Base-by-base conservation (phyloP, 2,888 invertebrate species). In the Standfussiana lucernea region DNA sequence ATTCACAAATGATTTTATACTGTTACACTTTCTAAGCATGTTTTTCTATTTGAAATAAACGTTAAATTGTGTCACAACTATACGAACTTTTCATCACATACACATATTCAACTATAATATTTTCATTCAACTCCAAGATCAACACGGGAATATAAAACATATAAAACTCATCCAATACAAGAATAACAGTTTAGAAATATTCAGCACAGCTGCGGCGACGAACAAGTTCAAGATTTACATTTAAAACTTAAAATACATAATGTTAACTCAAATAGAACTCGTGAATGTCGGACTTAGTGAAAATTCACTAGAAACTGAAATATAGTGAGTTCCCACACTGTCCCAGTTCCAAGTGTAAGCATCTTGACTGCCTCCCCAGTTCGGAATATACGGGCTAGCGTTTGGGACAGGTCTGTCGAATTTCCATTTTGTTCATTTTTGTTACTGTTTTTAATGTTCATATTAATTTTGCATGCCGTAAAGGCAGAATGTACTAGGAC, bases 281-380 rank as follows among this genome's bases (percentile, higher is more conserved):
- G 86, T 88, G 89, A 90, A 82, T 87, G 88, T 87, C 81, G 80
- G 89, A 88, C 91, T 91, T 90, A 89, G 87, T 82, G 77, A 79
- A 87, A 87, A 86, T 89, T 85, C 84, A 85, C 69, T 86, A 79
- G 77, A 73, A 88, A 86, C 87, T 89, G 85, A 87, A 89, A 89
- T 89, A 88, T 86, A 89, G 86, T 84, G 74, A 90, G 87, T 84
- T 90, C 77, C 79, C 72, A 85, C 88, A 76, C 86, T 86, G 92
- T 87, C 88, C 89, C 80, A 92, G 88, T 91, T 90, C 87, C 71
- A 67, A 83, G 84, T 88, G 88, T 92, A 92, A 92, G 93, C 92
- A 91, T 90, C 90, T 92, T 91, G 90, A 88, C 90, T 89, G 77
- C 72, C 71, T 77, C 76, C 79, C n/a, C 32, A 68, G 68, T 59